Evolutionary conservation across 2,888 invertebrate genomes (phyloP), one percentile per base, ranked within the genome.

Genomic region (Caenorhabditis angaria): DNA sequence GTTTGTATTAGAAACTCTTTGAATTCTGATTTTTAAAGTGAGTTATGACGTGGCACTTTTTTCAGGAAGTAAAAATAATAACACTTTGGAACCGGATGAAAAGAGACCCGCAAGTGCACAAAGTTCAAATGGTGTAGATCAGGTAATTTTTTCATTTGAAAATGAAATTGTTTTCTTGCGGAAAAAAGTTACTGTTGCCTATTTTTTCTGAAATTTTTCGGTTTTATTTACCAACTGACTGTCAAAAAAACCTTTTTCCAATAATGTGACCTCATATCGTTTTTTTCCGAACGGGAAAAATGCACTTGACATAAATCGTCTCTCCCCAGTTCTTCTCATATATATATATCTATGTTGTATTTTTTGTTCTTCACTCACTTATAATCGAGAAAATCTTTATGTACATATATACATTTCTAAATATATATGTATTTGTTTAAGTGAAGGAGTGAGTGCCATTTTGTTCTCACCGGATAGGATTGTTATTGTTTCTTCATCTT

Each of bases 41-140:
- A 18, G 22, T 25, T n/a, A n/a, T 28, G 28, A n/a, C 27, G 28
- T 20, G 0, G 8, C 18, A 35, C 8, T 63, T 57, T 56, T 66
- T 67, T 3, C 48, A 68, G 63, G 59, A 0, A 63, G 53, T 53
- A 67, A 64, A 29, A 63, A 69, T 24, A 69, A 69, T 51, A 64
- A 64, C 48, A 50, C 51, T 6, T 4, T 25, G 22, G 50, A 20
- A 50, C 14, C 28, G 50, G 61, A 67, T 22, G 69, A 69, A 25
- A 69, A 64, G 25, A 59, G 69, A 14, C 64, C 69, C 28, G 60
- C 69, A 50, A 64, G 63, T 50, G 69, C 69, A 14, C 69, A 69
- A 28, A 69, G 69, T 54, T 69, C 69, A 3, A 69, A 64, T 56
- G 60, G 64, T 14, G 1, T 51, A 20, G 35, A 53, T 25, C 51